Conservation (phyloP, 35 echinoderm and acorn worm species). For the Apostichopus parvimensis region DNA sequence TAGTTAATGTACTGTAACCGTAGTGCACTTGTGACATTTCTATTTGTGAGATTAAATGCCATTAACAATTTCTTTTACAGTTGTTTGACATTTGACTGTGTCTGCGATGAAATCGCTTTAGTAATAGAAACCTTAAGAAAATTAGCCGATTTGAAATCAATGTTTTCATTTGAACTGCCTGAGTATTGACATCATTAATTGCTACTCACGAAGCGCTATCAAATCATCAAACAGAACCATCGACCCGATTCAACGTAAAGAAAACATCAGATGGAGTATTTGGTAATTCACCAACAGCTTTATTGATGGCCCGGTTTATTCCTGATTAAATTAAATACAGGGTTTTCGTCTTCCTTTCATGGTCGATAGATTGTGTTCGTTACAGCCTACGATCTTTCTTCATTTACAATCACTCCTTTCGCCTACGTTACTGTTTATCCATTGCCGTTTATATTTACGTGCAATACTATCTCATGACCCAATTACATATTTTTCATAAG, state of each 20-base stretch:
- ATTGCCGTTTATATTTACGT: neutral
- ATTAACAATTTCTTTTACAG: neutral
- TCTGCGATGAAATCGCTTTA: neutral
- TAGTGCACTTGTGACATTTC: too few relatives aligned
- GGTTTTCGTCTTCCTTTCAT: neutral
- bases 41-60: too few relatives aligned
- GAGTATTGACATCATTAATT: constrained; percentile 36
- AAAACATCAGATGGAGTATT: neutral
- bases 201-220: constrained; percentile 34
- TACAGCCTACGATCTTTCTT: neutral
- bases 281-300: neutral
- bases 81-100: constrained; percentile 16
- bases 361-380: constrained; percentile 9
- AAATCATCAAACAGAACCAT: constrained; percentile 24
- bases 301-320: constrained; percentile 2
- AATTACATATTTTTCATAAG: neutral
- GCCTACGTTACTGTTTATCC: neutral
- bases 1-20: too few relatives aligned
- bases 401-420: neutral
- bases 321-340: constrained; percentile 5
- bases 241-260: neutral
- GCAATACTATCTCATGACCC: neutral
- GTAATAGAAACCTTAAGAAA: neutral
- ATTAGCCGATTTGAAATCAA: constrained; percentile 25
- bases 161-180: neutral